Percentiles rank a stretch among this genome's conserved stretches.
Evolutionary conservation across 92 coral and sea anemone genomes (phyloP).

Genomic region (Actinernus sp.): DNA sequence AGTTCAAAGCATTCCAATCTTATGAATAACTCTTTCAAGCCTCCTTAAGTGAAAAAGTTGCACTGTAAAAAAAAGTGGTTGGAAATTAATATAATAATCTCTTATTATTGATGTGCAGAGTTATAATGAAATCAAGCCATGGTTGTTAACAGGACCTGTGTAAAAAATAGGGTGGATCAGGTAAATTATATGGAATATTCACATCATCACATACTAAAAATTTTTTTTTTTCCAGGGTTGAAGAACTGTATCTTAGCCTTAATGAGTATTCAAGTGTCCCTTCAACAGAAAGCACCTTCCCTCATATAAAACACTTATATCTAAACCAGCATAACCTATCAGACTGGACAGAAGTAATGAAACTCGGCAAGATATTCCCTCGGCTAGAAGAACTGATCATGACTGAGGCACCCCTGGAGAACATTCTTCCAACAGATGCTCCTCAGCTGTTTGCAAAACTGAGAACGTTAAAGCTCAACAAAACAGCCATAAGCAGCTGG

Average conservation of each 20-base stretch:
- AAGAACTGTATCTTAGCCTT: conserved; percentile 81
- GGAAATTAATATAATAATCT: no score
- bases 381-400: conserved; percentile 71
- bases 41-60: no score
- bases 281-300: conserved; percentile 46
- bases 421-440: conserved; percentile 30
- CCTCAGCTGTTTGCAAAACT: conserved; percentile 64
- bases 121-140: no score
- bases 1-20: no score
- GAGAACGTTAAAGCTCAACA: conserved; percentile 65
- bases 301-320: conserved; percentile 70
- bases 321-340: conserved; percentile 72
- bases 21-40: no score
- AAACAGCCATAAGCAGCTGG: conserved; percentile 77
- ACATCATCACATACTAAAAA: not conserved
- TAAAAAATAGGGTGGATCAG: no score
- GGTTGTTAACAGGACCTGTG: no score
- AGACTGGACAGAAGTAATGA: conserved; percentile 81
- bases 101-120: no score
- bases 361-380: conserved; percentile 85
- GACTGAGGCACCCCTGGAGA: conserved; percentile 82
- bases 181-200: not conserved
- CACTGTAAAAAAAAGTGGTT: no score
- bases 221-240: conserved; percentile 48
- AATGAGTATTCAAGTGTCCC: conserved; percentile 81